Evolutionary conservation across 2,797 vertebrate species (phyloP).

Genomic region (Catostomus latipinnis): DNA sequence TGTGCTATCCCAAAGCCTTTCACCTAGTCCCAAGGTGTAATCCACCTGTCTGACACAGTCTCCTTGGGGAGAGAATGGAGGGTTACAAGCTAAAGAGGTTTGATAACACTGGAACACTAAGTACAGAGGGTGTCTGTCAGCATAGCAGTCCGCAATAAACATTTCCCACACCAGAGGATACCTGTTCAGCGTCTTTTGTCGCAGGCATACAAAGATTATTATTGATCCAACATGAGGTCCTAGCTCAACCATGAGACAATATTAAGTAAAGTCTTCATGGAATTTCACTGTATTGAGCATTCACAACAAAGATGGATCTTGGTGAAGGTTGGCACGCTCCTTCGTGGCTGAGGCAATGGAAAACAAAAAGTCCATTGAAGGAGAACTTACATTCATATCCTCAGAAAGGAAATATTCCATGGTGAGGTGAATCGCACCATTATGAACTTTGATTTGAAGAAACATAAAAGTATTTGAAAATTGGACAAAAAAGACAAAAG

Average conservation of each 20-base stretch:
- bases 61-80: constrained; percentile 18
- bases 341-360: constrained; percentile 1
- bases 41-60: constrained; percentile 10
- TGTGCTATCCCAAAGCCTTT: constrained; percentile 7
- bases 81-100: constrained; percentile 16
- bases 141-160: constrained; percentile 40
- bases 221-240: not conserved
- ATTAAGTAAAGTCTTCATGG: not conserved
- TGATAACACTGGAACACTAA: constrained; percentile 13
- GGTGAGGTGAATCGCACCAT: too few species aligned
- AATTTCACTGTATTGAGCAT: constrained; percentile 2
- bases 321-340: constrained; percentile 14
- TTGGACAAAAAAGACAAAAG: too few species aligned
- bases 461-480: too few species aligned
- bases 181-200: constrained; percentile 3
- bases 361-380: constrained; percentile 59
- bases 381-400: constrained; percentile 55
- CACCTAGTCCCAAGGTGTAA: constrained; percentile 6
- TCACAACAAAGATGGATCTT: not conserved
- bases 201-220: not conserved
- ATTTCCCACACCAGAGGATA: constrained; percentile 31
- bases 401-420: constrained; percentile 48
- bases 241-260: constrained; percentile 1
- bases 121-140: constrained; percentile 1
- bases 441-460: too few species aligned